Evolutionary conservation across 1,140 invertebrate species (phyloP), one percentile per base, ranked within the genome.

Genomic region (Drosophila parvula): DNA sequence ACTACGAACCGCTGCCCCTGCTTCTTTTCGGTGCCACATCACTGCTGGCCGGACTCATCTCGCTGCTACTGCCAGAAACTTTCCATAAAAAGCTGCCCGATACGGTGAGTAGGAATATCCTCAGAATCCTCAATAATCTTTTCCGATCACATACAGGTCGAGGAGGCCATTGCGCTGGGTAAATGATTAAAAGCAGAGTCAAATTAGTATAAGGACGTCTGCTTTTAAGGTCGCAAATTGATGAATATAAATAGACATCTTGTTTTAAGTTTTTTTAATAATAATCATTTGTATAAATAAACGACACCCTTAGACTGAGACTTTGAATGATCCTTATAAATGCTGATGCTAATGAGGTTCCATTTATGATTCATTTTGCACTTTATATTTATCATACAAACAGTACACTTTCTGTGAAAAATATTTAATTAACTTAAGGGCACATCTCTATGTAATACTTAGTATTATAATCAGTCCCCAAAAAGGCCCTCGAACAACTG

Each of bases 61-160:
- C 93, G 6, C 73, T 94, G 5, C 81, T 94, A 40, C 74, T 95
- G 43, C 94, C 94, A 0, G 94, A 95, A 92, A 95, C 94, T n/a
- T 90, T 94, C 68, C 93, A 93, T 28, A 91, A 77, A 38, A 94
- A 93, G 74, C 80, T 95, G 53, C 94, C 94, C 8, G 94, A 95
- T 79, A 94, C 91, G 48, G 91, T 91, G 50, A 60, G 73, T 57
- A 48, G 1, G 5, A 10, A 53, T 36, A 36, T 41, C 0, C 28
- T 32, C 10, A 34, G 16, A 16, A 32, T 28, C 12, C n/a, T 30
- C 6, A 27, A 44, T 22, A 2, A 38, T 5, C 12, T 55, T 5
- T 34, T 28, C 18, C 9, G 0, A 48, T 51, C 1, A 16, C 6
- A 22, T 41, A 14, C 44, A 86, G 82, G 82, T 89, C 4, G 63